Evolutionary conservation across 2,888 invertebrate genomes (phyloP).

Genomic region (Eristalis tenax): DNA sequence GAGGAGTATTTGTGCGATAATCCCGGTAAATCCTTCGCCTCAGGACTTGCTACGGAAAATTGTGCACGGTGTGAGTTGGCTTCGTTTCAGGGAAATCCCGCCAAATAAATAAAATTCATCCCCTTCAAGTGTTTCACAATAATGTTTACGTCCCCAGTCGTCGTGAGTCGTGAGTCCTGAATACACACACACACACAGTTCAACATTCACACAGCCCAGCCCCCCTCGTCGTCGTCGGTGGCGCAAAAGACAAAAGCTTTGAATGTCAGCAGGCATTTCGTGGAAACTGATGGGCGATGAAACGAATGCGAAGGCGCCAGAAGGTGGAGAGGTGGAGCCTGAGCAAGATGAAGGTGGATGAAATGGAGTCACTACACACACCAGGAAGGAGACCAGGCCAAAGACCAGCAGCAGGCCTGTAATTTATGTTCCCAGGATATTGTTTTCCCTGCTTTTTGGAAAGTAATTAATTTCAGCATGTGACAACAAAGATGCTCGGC

Average conservation of each 20-base stretch:
- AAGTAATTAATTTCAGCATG: slow-evolving; percentile 74
- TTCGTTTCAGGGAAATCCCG: slow-evolving; percentile 64
- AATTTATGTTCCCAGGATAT: slow-evolving; percentile 74
- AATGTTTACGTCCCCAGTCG: slow-evolving; percentile 61
- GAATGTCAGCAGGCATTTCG: slow-evolving; percentile 55
- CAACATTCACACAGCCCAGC: neutral
- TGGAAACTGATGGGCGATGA: slow-evolving; percentile 21
- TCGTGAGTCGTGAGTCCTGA: slow-evolving; percentile 9
- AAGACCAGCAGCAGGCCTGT: slow-evolving; percentile 71
- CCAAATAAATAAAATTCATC: slow-evolving; percentile 72
- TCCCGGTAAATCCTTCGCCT: slow-evolving; percentile 69
- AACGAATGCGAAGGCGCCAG: slow-evolving; percentile 33
- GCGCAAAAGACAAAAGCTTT: slow-evolving; percentile 67
- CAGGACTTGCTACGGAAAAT: slow-evolving; percentile 42
- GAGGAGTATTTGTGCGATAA: slow-evolving; percentile 70
- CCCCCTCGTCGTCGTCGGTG: slow-evolving; percentile 25
- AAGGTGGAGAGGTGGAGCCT: slow-evolving; percentile 14
- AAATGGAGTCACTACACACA: slow-evolving; percentile 27
- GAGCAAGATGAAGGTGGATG: neutral
- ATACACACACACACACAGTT: neutral
- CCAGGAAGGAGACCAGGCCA: slow-evolving; percentile 43
- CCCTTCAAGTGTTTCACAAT: slow-evolving; percentile 69
- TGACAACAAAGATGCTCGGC: slow-evolving; percentile 73
- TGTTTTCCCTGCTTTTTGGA: slow-evolving; percentile 74
- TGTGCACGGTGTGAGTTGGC: neutral